Percentiles rank a stretch among this genome's conserved stretches.
Evolutionary conservation across 2,888 invertebrate species (phyloP).

Genomic region (Bembecia ichneumoniformis): DNA sequence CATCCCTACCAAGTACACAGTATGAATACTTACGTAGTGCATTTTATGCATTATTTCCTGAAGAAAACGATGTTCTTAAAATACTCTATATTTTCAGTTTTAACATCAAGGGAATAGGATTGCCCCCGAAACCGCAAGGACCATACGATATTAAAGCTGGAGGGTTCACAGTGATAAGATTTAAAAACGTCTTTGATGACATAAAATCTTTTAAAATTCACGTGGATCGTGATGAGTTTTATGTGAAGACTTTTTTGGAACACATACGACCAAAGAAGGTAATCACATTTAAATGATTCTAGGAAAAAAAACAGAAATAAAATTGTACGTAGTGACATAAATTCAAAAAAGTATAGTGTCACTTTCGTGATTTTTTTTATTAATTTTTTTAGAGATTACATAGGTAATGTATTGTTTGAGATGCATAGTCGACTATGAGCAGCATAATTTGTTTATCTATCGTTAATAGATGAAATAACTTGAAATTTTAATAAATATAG

Average conservation of each 20-base stretch:
- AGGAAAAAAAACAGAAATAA: too few relatives aligned
- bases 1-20: neutral
- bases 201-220: constrained; percentile 39
- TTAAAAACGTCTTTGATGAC: constrained; percentile 54
- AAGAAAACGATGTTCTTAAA: neutral
- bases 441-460: too few relatives aligned
- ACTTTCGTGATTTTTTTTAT: too few relatives aligned
- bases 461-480: too few relatives aligned
- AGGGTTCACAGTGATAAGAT: constrained; percentile 31
- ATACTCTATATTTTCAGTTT: constrained; percentile 28
- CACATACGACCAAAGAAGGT: constrained; percentile 33
- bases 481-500: too few relatives aligned
- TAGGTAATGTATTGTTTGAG: too few relatives aligned
- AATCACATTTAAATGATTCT: too few relatives aligned
- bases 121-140: constrained; percentile 50
- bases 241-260: constrained; percentile 31
- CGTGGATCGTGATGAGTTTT: constrained; percentile 47
- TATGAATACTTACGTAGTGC: neutral
- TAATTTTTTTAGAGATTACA: too few relatives aligned
- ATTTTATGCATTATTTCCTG: neutral
- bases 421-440: too few relatives aligned
- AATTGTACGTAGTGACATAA: too few relatives aligned
- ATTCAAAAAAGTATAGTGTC: too few relatives aligned
- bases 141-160: constrained; percentile 47
- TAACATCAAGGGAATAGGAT: constrained; percentile 45